Base-by-base conservation (phyloP, 2,888 invertebrate genomes). In the Drosophila picticornis region DNA sequence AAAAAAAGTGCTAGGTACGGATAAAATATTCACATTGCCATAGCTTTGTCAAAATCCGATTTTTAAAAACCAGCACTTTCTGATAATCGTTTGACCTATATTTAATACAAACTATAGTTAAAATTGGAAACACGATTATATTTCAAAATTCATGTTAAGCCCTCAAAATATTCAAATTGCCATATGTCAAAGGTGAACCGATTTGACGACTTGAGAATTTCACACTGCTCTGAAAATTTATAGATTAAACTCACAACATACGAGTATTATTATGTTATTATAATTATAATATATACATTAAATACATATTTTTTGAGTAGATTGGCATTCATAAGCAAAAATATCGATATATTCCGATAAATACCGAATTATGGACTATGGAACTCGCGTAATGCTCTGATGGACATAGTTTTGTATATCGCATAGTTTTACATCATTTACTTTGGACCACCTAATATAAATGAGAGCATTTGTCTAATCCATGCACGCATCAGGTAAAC, bases 261-360 rank as follows among this genome's bases (percentile, higher is more conserved):
- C 22, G 22, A 22, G 11, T 43, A 43, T 11, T 11, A 43, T 43
- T 43, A 2, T 40, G 22, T 43, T 43, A n/a, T 11, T 5, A 43
- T 43, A 22, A 43, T 43, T 22, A 5, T 43, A 22, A 22, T 22
- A 43, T 11, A 22, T 43, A 22, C 11, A 11, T 43, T 6, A 11
- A 43, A 22, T 43, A 11, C 7, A 9, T 46, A 29, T 29, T 19
- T 29, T 29, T 57, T 31, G 40, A 57, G 57, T 3, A 16, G 31
- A 38, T 38, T 50, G 4, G 27, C 56, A 40, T 9, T 5, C 13
- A 4, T 40, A 40, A 29, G 29, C 16, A 22, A 31, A 43, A 43
- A 31, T 31, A 57, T 57, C 57, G 57, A 57, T 57, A 43, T 29
- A 40, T n/a, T 43, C 6, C 10, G 6, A 40, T 43, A 31, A 7